Base-by-base conservation (phyloP, 2,797 vertebrate genomes). In the Hybognathus amarus region DNA sequence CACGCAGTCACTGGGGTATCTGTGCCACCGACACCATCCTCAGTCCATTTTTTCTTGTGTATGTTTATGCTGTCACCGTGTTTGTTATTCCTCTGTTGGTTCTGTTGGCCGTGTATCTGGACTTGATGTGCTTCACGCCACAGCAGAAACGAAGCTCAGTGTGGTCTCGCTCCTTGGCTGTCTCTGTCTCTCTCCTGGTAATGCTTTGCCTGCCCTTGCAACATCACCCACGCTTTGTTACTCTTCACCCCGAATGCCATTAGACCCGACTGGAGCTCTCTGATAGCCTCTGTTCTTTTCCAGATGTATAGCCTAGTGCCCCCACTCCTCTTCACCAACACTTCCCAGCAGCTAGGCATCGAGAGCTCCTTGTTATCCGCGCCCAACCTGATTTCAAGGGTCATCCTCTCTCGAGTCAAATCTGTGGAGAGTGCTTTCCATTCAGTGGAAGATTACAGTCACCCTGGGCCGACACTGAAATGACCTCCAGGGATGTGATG, bases 271-370 rank as follows among this genome's bases (percentile, higher is more conserved):
- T 93, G 93, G 91, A 84, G 84, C 50, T 87, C 87, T 12, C 82
- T 82, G 9, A 68, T 90, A 2, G 89, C 92, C 3, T 66, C 83
- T 17, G 79, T 95, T 84, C 92, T 96, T 13, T 94, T 92, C 64
- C 94, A 96, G 82, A 71, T 92, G n/a, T 96, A 96, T 68, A 87
- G 92, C 36, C 87, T 96, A 2, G 93, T 95, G 63, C 95, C 95
- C 20, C 94, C 91, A 7, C 87, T 96, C 52, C 93, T 96, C 70
- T 95, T 95, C 78, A 94, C 92, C 64, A 89, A 30, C n/a, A 80
- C 92, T 66, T 85, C 90, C 2, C 87, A 83, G 80, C 92, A 89
- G 82, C 86, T 83, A 54, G 86, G 33, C 2, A 85, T 83, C 1
- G 83, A 66, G 50, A 24, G 52, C 38, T 91, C 66, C 73, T 87